These are phyloP conservation scores for Rhinichthys osculus DNA, from an alignment of 2,797 vertebrate genomes.

Conservation along the genomic window DNA sequence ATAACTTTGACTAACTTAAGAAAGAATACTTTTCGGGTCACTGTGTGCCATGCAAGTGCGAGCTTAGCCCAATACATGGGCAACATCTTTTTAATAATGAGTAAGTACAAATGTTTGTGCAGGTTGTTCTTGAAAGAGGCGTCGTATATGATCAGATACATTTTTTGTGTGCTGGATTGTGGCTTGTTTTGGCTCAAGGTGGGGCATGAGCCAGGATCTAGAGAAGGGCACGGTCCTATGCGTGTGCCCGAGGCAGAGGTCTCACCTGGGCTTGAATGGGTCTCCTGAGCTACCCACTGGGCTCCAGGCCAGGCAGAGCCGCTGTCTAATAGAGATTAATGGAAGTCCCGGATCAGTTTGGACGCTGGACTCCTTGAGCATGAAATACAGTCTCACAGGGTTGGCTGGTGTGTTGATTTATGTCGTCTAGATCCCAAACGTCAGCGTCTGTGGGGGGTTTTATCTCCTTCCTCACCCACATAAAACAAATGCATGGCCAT, in stretches of 20 bases:
- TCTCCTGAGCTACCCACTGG: constrained; percentile 57
- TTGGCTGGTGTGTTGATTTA: constrained; percentile 80
- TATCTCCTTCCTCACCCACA: constrained; percentile 52
- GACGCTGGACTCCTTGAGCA: constrained; percentile 71
- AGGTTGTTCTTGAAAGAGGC: constrained; percentile 22
- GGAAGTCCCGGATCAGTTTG: constrained; percentile 59
- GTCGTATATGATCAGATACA: constrained; percentile 2
- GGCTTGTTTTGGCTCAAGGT: constrained; percentile 35
- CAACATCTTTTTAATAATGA: background rate
- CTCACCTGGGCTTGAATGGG: constrained; percentile 46
- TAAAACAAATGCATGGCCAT: constrained; percentile 47
- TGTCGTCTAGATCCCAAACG: constrained; percentile 68
- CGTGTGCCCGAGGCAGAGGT: constrained; percentile 54
- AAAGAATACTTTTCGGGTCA: background rate
- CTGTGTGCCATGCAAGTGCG: background rate
- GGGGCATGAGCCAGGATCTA: constrained; percentile 30
- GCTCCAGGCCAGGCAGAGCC: constrained; percentile 55
- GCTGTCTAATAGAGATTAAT: constrained; percentile 68
- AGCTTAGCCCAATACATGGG: background rate
- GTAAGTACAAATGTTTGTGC: background rate
- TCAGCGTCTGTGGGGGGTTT: constrained; percentile 63
- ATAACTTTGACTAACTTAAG: background rate
- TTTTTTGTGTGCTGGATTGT: constrained; percentile 18
- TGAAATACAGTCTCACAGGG: constrained; percentile 78
- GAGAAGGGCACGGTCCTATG: constrained; percentile 35